Percentiles rank a stretch among this genome's conserved stretches.
phyloP scores from a whole-genome alignment of 2,113 vertebrate species.

The Callithrix jacchus region DNA sequence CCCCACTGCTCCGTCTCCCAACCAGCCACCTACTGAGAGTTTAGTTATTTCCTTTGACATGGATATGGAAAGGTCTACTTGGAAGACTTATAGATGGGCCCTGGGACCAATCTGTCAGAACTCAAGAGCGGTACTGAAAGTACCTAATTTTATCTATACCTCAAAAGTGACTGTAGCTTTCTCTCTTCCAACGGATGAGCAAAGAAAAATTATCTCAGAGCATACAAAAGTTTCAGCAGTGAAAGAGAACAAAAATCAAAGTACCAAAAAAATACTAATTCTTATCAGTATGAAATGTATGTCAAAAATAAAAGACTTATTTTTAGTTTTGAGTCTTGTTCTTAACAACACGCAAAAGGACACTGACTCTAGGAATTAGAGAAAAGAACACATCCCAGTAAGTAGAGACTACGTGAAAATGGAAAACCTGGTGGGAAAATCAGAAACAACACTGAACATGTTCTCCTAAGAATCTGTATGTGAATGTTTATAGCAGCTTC shows the following conservation, averaged over 20 bases:
- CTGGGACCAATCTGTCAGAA: not conserved
- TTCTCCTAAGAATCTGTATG: not conserved
- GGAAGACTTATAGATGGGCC: not conserved
- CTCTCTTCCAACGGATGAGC: not conserved
- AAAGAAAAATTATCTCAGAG: not conserved
- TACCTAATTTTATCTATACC: not conserved
- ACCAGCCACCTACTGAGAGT: too few relatives aligned
- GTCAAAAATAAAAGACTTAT: not conserved
- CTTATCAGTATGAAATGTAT: not conserved
- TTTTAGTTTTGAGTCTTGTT: not conserved
- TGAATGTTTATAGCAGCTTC: not conserved
- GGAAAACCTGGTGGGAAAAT: not conserved
- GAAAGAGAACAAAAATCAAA: not conserved
- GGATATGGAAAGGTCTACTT: not conserved
- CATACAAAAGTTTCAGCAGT: constrained; percentile 13
- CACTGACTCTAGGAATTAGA: not conserved
- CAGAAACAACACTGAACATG: not conserved
- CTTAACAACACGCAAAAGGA: not conserved
- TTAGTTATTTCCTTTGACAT: not conserved
- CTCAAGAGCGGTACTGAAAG: not conserved
- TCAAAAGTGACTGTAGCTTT: not conserved
- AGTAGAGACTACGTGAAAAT: not conserved
- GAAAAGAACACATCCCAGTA: not conserved
- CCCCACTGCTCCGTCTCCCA: not conserved
- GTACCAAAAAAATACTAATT: not conserved